Evolutionary conservation across 23 tunicate genomes (phyloP).

Genomic region (Halocynthia roretzi): DNA sequence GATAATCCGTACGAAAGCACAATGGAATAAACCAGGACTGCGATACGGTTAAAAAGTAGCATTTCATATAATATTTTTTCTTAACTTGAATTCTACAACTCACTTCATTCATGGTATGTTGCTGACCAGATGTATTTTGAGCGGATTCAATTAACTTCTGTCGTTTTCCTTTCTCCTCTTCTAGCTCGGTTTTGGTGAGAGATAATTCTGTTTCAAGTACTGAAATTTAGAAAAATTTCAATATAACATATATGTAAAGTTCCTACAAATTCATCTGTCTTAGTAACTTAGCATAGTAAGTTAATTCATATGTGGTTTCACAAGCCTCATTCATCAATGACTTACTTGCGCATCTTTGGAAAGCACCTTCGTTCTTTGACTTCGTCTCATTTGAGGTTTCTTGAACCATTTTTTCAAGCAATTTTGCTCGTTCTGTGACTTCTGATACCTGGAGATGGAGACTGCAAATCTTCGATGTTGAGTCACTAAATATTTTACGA

Average conservation of each 20-base stretch:
- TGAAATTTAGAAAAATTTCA: not conserved
- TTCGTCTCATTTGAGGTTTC: conserved; percentile 5
- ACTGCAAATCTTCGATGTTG: conserved; percentile 49
- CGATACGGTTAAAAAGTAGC: not conserved
- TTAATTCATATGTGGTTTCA: no score
- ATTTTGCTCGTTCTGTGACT: conserved; percentile 49
- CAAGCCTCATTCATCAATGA: no score
- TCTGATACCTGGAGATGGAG: conserved; percentile 34
- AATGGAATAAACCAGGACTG: conserved; percentile 10
- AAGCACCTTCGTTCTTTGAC: not conserved
- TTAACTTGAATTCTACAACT: no score
- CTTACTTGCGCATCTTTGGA: no score
- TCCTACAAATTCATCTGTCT: not conserved
- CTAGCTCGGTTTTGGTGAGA: not conserved
- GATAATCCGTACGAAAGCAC: not conserved
- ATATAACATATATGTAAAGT: not conserved
- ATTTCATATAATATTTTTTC: not conserved
- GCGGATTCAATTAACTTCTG: not conserved
- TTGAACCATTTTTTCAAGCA: conserved; percentile 48
- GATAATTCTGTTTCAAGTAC: not conserved
- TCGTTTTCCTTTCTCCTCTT: not conserved
- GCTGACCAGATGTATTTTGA: not conserved
- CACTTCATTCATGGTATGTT: no score
- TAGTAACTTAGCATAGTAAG: no score
- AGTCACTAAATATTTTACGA: conserved; percentile 33